A percentile compares a stretch with the other conserved stretches of the same genome.
These are phyloP conservation scores for Peromyscus polionotus DNA, from an alignment of 2,113 vertebrate genomes.

Conservation along the genomic window DNA sequence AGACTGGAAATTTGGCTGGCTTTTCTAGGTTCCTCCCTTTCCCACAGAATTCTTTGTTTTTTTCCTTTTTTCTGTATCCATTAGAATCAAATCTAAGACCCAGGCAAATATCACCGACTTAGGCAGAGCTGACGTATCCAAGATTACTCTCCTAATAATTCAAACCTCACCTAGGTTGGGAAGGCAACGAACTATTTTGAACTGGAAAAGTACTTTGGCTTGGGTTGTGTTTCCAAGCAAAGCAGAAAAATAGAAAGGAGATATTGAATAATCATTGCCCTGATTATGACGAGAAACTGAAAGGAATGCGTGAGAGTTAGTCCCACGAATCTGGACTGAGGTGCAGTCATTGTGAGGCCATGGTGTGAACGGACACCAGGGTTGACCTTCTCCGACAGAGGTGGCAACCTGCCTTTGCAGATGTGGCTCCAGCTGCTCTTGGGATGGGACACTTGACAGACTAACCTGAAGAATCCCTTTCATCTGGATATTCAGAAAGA, in stretches of 20 bases:
- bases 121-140: not conserved
- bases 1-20: constrained; percentile 74
- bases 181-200: constrained; percentile 52
- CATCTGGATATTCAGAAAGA: constrained; percentile 34
- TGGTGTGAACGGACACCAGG: not conserved
- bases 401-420: not conserved
- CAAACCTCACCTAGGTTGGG: not conserved
- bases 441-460: not conserved
- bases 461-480: constrained; percentile 34
- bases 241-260: not conserved
- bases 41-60: constrained; percentile 67
- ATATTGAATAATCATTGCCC: not conserved
- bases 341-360: too few relatives aligned
- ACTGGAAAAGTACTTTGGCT: constrained; percentile 4
- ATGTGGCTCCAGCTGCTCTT: not conserved
- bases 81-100: constrained; percentile 56
- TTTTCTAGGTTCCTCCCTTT: constrained; percentile 75
- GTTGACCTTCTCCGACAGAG: not conserved
- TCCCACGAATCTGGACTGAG: not conserved
- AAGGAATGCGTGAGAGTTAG: not conserved
- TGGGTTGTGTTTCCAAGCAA: constrained; percentile 43
- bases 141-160: not conserved
- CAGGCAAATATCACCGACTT: not conserved
- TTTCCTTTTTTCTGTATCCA: not conserved
- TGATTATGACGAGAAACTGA: not conserved